These are phyloP conservation scores for Grallaria varia DNA, from an alignment of 2,113 vertebrate species.

Conservation along the genomic window DNA sequence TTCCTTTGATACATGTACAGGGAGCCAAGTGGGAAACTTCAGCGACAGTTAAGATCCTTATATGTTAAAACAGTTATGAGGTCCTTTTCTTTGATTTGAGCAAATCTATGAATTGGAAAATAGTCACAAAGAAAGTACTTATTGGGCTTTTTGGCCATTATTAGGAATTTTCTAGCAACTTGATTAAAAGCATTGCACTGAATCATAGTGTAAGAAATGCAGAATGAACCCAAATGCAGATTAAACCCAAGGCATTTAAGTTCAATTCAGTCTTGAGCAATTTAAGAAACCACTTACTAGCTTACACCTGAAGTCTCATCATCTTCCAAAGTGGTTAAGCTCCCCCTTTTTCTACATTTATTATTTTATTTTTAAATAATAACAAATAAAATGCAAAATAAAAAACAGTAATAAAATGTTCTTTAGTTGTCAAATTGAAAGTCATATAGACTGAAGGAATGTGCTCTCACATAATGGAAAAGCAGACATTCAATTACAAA, in stretches of 20 bases:
- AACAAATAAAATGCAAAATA: background rate
- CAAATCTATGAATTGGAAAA: background rate
- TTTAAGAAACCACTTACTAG: background rate
- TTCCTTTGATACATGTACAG: background rate
- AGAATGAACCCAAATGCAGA: background rate
- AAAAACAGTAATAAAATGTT: background rate
- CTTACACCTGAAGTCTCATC: background rate
- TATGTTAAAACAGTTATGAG: background rate
- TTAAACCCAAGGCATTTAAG: background rate
- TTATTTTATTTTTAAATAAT: background rate
- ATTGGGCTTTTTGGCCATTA: background rate
- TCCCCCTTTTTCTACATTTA: background rate
- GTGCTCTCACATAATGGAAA: background rate
- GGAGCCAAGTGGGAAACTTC: background rate
- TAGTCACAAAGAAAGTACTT: background rate
- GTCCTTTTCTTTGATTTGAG: background rate
- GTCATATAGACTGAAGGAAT: background rate
- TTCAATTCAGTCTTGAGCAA: background rate
- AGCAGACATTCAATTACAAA: background rate
- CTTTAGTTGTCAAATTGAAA: background rate
- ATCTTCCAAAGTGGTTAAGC: background rate
- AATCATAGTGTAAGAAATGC: background rate
- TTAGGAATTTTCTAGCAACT: background rate
- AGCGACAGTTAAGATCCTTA: background rate
- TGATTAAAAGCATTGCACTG: background rate